Conservation (phyloP, 2,113 vertebrate species). For the Microcebus lehilahytsara region DNA sequence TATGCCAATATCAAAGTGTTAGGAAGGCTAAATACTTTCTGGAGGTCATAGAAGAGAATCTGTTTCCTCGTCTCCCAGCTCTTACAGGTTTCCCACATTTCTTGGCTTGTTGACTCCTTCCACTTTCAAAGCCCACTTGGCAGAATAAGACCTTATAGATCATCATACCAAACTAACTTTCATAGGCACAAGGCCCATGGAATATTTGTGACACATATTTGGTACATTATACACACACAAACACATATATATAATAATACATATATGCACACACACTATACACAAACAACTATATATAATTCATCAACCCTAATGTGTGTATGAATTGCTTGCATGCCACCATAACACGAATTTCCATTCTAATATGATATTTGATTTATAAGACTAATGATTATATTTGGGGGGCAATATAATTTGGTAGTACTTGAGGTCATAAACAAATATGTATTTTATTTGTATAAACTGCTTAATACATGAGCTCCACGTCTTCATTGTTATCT, state of each 20-base stretch:
- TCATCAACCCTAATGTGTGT: not conserved
- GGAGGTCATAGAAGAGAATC: not conserved
- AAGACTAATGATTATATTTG: not conserved
- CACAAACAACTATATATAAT: not conserved
- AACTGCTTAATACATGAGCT: not conserved
- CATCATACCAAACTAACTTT: not conserved
- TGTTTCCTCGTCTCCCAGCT: not conserved
- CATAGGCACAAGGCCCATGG: not conserved
- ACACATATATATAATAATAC: not conserved
- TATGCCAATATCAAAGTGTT: not conserved
- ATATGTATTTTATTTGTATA: not conserved
- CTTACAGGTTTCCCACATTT: too few relatives aligned
- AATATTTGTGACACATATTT: not conserved
- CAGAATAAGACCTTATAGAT: not conserved
- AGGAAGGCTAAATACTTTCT: not conserved
- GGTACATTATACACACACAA: not conserved
- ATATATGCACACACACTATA: not conserved
- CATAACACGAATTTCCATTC: not conserved
- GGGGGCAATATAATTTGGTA: not conserved
- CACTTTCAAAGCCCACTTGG: not conserved
- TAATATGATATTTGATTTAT: not conserved
- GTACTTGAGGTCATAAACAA: not conserved
- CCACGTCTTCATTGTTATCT: not conserved
- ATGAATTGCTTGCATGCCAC: not conserved
- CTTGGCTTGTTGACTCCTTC: not conserved